Evolutionary conservation across 2,113 vertebrate species (phyloP), one percentile per base, ranked within the genome.

Genomic region (Sapayoa aenigma): DNA sequence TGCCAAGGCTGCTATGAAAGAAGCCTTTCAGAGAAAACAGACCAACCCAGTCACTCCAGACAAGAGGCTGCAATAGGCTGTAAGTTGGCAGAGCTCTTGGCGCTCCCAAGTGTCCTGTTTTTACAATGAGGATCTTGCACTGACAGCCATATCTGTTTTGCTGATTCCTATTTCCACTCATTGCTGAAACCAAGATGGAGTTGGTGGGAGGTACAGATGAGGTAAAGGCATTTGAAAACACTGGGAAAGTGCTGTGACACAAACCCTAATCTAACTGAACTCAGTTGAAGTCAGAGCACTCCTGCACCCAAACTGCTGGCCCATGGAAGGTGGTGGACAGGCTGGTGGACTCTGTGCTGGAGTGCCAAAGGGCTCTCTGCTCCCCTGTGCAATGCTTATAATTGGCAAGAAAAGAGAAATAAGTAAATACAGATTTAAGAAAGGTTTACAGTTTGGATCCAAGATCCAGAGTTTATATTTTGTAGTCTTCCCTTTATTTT

Each of bases 1-100:
- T 47, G 91, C 93, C 81, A 89, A 71, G 56, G 49, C 49, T 73
- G n/a, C n/a, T 60, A 65, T 68, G 56, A 91, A 93, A 94, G 91
- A 31, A 67, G 66, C 44, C 47, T 89, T 92, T 96, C 86, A 95
- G 49, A 78, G 63, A 25, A 90, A 73, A 87, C 44, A 87, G 37
- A 69, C 31, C 19, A 21, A 69, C 24, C 37, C 78, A 62, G 58
- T 41, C 75, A 41, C 79, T 91, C 60, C 89, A 88, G 76, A 80
- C 55, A 84, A 69, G 59, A 78, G 50, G 39, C 73, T 89, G 66
- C 46, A 82, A n/a, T 6, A 47, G 78, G 52, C 1, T 62, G 1
- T 28, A 90, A 55, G 21, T 2, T 68, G 65, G 86, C 76, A 90
- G 27, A 86, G 47, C 30, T 83, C 50, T 24, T 35, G 42, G 55